These are phyloP conservation scores for Triops cancriformis DNA, from an alignment of 1,140 invertebrate genomes.

Conservation along the genomic window DNA sequence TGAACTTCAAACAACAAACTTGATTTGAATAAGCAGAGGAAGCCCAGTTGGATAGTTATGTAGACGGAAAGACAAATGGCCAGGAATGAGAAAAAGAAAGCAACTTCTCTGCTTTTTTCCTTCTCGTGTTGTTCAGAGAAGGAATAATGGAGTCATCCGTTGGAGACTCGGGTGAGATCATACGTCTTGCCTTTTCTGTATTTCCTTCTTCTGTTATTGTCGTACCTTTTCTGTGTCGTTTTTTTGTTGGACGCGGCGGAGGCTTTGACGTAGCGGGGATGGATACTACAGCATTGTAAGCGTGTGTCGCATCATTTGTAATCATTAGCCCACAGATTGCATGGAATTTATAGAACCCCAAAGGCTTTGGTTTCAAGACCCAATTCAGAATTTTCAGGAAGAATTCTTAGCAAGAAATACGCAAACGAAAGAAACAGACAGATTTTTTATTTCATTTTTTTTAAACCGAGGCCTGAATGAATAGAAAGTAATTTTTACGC, in stretches of 20 bases:
- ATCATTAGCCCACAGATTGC: not conserved
- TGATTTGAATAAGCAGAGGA: not conserved
- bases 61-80: not conserved
- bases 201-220: not conserved
- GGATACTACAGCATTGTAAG: not conserved
- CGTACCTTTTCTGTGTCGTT: too few relatives aligned
- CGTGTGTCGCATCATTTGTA: not conserved
- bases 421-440: not conserved
- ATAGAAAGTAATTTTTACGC: not conserved
- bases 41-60: not conserved
- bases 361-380: not conserved
- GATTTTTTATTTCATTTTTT: not conserved
- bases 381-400: not conserved
- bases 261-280: not conserved
- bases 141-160: too few relatives aligned
- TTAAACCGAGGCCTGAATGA: not conserved
- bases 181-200: not conserved
- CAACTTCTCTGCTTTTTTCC: not conserved
- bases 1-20: too few relatives aligned
- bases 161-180: too few relatives aligned
- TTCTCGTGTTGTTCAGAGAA: not conserved
- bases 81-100: not conserved
- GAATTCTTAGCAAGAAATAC: not conserved
- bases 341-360: not conserved
- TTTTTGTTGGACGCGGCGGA: too few relatives aligned